Evolutionary conservation across 2,888 invertebrate genomes (phyloP).

Genomic region (Lymantria dispar): DNA sequence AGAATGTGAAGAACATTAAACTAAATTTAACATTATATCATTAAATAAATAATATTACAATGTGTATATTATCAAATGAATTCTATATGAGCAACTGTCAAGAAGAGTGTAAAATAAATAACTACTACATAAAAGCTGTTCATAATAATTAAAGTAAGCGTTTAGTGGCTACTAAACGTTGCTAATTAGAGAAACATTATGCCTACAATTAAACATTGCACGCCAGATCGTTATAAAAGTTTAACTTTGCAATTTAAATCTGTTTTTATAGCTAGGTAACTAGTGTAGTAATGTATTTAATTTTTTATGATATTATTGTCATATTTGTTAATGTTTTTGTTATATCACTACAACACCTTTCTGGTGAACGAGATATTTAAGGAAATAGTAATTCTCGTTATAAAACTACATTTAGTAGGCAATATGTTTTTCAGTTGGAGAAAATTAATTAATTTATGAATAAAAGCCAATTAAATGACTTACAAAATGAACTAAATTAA

Average conservation of each 20-base stretch:
- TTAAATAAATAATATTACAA: too few species aligned
- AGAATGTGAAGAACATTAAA: too few species aligned
- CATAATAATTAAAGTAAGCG: conserved; percentile 4
- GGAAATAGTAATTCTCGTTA: too few species aligned
- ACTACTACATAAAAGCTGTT: background rate
- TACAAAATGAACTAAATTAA: too few species aligned
- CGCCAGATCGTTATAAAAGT: conserved; percentile 26
- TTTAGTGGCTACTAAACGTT: conserved; percentile 8
- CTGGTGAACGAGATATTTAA: too few species aligned
- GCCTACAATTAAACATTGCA: conserved; percentile 23
- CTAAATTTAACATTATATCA: too few species aligned
- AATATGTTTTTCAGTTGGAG: too few species aligned
- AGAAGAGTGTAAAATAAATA: background rate
- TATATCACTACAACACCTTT: too few species aligned
- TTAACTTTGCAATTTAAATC: conserved; percentile 25
- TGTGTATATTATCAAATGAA: background rate
- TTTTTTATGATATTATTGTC: conserved; percentile 16
- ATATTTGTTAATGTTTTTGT: too few species aligned
- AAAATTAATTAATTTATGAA: too few species aligned
- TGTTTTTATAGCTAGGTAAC: conserved; percentile 18
- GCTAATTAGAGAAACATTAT: conserved; percentile 13
- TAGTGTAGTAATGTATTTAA: conserved; percentile 22
- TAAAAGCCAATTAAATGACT: too few species aligned
- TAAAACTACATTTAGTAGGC: too few species aligned
- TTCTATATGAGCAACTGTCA: background rate